Evolutionary conservation across 2,113 vertebrate genomes (phyloP).

Genomic region (Thomomys bottae): DNA sequence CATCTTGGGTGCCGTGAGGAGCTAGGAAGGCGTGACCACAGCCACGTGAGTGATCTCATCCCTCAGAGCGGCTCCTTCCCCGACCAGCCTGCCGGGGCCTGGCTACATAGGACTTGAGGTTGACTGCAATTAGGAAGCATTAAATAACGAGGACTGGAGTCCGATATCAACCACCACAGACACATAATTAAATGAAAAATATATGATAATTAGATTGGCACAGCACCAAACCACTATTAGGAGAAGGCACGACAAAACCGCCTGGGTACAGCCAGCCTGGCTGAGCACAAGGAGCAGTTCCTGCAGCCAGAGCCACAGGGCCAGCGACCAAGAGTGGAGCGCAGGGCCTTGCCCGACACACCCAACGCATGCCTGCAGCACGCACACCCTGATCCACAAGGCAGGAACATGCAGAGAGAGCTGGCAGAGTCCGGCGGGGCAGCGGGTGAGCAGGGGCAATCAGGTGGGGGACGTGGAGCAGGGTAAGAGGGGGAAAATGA

Average conservation of each 20-base stretch:
- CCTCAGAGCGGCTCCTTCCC: background rate
- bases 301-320: background rate
- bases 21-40: too few relatives aligned
- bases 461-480: too few relatives aligned
- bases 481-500: too few relatives aligned
- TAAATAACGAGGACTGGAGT: background rate
- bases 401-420: too few relatives aligned
- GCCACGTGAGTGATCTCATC: too few relatives aligned
- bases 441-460: too few relatives aligned
- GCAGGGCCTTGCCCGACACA: background rate
- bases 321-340: too few relatives aligned
- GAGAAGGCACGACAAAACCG: accelerated
- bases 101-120: background rate
- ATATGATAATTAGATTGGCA: background rate
- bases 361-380: too few relatives aligned
- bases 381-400: background rate
- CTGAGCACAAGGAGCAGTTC: background rate
- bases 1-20: too few relatives aligned
- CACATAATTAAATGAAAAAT: background rate
- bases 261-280: background rate
- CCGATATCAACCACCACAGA: background rate
- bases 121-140: background rate
- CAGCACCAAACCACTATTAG: background rate
- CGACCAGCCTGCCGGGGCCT: too few relatives aligned
- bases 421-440: too few relatives aligned